These are phyloP conservation scores for Hylaea fasciaria DNA, from an alignment of 2,888 invertebrate genomes.

Conservation along the genomic window DNA sequence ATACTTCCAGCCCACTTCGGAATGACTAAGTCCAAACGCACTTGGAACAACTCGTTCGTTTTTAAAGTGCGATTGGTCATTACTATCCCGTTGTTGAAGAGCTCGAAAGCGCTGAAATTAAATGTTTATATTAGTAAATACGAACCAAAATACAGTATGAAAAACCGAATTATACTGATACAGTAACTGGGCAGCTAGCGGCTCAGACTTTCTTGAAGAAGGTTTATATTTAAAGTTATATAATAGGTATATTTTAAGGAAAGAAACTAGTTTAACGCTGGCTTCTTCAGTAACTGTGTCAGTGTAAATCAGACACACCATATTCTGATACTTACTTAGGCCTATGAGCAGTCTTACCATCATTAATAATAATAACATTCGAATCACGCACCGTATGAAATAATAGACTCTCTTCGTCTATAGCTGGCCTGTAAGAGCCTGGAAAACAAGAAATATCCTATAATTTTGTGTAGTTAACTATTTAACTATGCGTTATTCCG, in stretches of 20 bases:
- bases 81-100: slow-evolving; percentile 97
- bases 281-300: not conserved
- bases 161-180: not conserved
- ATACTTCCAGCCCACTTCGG: slow-evolving; percentile 98
- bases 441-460: slow-evolving; percentile 58
- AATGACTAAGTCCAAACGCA: slow-evolving; percentile 94
- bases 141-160: not conserved
- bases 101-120: slow-evolving; percentile 90
- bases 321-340: slow-evolving; percentile 89
- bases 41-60: slow-evolving; percentile 96
- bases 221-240: too few relatives aligned
- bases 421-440: slow-evolving; percentile 63
- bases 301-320: not conserved
- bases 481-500: too few relatives aligned
- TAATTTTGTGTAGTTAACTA: too few relatives aligned
- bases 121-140: not conserved
- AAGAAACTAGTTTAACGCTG: too few relatives aligned
- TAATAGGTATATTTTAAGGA: too few relatives aligned
- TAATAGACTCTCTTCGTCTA: slow-evolving; percentile 89
- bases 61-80: slow-evolving; percentile 93
- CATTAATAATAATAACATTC: slow-evolving; percentile 96
- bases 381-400: slow-evolving; percentile 97
- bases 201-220: too few relatives aligned
- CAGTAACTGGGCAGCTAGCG: not conserved
- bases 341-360: slow-evolving; percentile 95